phyloP scores from a whole-genome alignment of 2,888 invertebrate species.

The Drosophila cognata region DNA sequence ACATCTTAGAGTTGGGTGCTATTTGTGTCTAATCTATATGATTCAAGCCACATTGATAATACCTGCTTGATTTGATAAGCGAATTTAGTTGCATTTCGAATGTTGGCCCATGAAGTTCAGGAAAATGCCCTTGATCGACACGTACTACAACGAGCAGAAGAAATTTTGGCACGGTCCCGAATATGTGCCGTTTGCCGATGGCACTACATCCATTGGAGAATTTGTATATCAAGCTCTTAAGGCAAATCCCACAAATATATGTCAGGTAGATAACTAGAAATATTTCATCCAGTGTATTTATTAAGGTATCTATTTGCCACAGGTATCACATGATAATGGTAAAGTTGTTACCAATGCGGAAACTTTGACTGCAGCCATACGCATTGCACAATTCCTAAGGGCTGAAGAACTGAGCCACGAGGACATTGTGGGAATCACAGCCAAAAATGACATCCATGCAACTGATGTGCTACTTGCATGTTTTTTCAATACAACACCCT shows the following conservation, averaged over 20 bases:
- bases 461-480: slow-evolving; percentile 57
- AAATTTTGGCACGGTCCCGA: slow-evolving; percentile 33
- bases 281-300: too few relatives aligned
- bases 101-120: neutral
- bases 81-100: slow-evolving; percentile 17
- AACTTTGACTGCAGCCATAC: slow-evolving; percentile 35
- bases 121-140: slow-evolving; percentile 38
- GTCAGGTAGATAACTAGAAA: slow-evolving; percentile 29
- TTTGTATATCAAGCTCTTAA: slow-evolving; percentile 34
- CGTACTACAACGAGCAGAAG: slow-evolving; percentile 25
- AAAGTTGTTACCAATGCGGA: slow-evolving; percentile 48
- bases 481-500: slow-evolving; percentile 57
- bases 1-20: too few relatives aligned
- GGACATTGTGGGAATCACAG: slow-evolving; percentile 67
- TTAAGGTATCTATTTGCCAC: neutral
- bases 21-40: neutral
- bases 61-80: neutral
- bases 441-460: slow-evolving; percentile 47
- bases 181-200: neutral
- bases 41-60: neutral
- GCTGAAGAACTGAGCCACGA: slow-evolving; percentile 46
- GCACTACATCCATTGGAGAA: slow-evolving; percentile 34
- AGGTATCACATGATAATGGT: slow-evolving; percentile 54
- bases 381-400: slow-evolving; percentile 51
- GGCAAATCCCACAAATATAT: slow-evolving; percentile 23